Evolutionary conservation across 2,888 invertebrate species (phyloP).

Genomic region (Liposcelis brunnea): DNA sequence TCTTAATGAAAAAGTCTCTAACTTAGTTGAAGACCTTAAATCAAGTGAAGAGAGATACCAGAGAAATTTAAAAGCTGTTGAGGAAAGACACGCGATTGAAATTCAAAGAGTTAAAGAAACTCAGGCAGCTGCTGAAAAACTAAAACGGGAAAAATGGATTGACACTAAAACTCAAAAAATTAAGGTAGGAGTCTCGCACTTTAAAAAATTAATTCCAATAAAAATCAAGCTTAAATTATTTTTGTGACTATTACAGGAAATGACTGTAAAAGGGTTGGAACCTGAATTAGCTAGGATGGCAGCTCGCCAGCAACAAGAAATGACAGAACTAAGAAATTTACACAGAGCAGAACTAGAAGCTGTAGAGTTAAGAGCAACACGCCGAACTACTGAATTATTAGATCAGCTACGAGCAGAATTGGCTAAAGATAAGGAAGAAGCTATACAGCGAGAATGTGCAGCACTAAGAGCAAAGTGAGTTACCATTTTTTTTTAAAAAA

Average conservation of each 20-base stretch:
- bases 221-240: too few species aligned
- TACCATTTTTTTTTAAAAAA: too few species aligned
- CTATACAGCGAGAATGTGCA: constrained; percentile 40
- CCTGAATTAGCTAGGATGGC: constrained; percentile 67
- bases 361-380: constrained; percentile 37
- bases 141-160: constrained; percentile 59
- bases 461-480: constrained; percentile 35
- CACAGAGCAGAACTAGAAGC: constrained; percentile 51
- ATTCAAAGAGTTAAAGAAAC: constrained; percentile 57
- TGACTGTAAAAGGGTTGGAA: constrained; percentile 75
- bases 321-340: constrained; percentile 46
- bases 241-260: constrained; percentile 37
- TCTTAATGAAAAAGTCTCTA: constrained; percentile 54
- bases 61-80: constrained; percentile 45
- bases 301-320: constrained; percentile 46
- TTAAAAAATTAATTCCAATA: too few species aligned
- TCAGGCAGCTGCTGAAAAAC: constrained; percentile 58
- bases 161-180: constrained; percentile 71
- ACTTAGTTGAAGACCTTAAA: constrained; percentile 43
- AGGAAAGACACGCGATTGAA: constrained; percentile 60
- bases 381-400: constrained; percentile 41
- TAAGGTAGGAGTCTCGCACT: constrained; percentile 65
- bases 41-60: constrained; percentile 47
- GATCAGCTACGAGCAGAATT: constrained; percentile 40
- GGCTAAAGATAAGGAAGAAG: constrained; percentile 41